phyloP scores from a whole-genome alignment of 2,113 vertebrate genomes.

The Candoia aspera region DNA sequence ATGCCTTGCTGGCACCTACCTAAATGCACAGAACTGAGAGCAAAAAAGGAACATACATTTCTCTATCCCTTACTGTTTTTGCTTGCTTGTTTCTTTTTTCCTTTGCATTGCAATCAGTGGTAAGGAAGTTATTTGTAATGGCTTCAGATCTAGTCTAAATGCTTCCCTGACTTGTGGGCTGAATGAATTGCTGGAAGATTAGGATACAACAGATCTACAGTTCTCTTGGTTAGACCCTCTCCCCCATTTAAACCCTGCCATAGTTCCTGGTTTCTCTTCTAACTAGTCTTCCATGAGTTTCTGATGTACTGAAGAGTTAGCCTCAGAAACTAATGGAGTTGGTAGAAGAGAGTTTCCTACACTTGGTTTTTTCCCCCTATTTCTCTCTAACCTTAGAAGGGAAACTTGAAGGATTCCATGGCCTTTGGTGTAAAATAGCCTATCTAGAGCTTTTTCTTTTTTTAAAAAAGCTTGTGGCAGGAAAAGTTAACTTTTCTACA shows the following conservation, averaged over 20 bases:
- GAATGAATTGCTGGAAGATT: not conserved
- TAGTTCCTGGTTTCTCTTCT: not conserved
- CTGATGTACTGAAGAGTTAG: too few relatives aligned
- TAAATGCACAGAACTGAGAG: not conserved
- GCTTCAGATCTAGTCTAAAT: not conserved
- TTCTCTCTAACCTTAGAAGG: too few relatives aligned
- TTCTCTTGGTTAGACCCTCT: not conserved
- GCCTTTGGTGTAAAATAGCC: too few relatives aligned
- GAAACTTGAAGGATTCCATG: too few relatives aligned
- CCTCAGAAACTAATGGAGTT: too few relatives aligned
- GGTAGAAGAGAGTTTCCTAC: too few relatives aligned
- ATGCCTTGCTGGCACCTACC: not conserved
- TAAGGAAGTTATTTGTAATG: not conserved
- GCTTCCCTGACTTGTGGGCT: not conserved
- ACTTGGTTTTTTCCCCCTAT: too few relatives aligned
- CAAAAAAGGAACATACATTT: not conserved
- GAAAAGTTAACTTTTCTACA: too few relatives aligned
- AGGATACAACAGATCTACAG: not conserved
- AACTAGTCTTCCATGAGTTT: too few relatives aligned
- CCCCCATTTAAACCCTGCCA: not conserved
- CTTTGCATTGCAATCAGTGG: not conserved
- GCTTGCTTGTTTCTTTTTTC: not conserved
- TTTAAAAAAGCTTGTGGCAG: too few relatives aligned
- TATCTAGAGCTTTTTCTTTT: too few relatives aligned
- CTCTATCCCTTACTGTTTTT: not conserved